Conservation (phyloP, 2,113 vertebrate genomes). For the Cebidichthys violaceus region DNA sequence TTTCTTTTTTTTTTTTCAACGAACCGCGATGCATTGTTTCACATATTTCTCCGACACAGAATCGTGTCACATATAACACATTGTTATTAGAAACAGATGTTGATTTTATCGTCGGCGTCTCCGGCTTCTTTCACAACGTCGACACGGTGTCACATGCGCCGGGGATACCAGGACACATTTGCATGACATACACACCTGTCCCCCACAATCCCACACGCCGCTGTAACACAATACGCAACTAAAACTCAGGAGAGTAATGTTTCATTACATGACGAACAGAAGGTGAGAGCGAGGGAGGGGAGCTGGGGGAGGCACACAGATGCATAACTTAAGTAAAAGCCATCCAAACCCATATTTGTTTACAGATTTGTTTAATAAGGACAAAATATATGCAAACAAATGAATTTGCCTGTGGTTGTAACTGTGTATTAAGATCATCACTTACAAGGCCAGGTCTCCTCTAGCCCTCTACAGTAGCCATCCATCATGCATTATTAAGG, state of each 20-base stretch:
- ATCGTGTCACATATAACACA: slow-evolving; percentile 80
- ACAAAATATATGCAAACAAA: slow-evolving; percentile 76
- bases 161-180: slow-evolving; percentile 74
- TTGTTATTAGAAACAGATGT: slow-evolving; percentile 84
- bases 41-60: slow-evolving; percentile 57
- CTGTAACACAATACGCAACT: slow-evolving; percentile 62
- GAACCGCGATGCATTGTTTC: slow-evolving; percentile 63
- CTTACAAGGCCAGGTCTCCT: slow-evolving; percentile 78
- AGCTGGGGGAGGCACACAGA: slow-evolving; percentile 20
- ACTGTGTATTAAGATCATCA: slow-evolving; percentile 81
- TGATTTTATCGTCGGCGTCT: slow-evolving; percentile 77
- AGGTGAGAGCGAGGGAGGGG: slow-evolving; percentile 65
- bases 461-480: slow-evolving; percentile 67
- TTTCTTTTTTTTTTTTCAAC: background rate
- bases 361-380: slow-evolving; percentile 78
- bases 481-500: slow-evolving; percentile 81
- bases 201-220: slow-evolving; percentile 58
- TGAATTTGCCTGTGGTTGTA: slow-evolving; percentile 79
- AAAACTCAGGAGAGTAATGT: slow-evolving; percentile 77
- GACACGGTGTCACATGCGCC: slow-evolving; percentile 76
- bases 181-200: slow-evolving; percentile 80
- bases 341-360: slow-evolving; percentile 75
- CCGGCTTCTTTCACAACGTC: slow-evolving; percentile 71
- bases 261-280: slow-evolving; percentile 77
- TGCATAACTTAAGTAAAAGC: slow-evolving; percentile 81